Evolutionary conservation across 2,113 vertebrate genomes (phyloP), one percentile per base, ranked within the genome.

Genomic region (Rhinichthys klamathensis): DNA sequence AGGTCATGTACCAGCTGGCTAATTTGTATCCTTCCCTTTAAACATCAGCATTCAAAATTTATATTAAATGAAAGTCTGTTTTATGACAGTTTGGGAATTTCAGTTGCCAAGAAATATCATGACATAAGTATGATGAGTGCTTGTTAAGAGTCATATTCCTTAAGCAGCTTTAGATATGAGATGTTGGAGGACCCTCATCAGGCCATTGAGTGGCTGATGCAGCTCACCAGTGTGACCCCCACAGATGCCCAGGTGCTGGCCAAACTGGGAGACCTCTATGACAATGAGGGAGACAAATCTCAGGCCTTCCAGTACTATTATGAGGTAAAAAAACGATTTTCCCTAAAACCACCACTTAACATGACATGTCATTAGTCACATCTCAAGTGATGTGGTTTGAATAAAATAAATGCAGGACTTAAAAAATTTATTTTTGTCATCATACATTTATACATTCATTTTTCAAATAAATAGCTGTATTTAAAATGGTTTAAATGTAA

Each of bases 261-360:
- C 84, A 98, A 98, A 89, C 93, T 99, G 27, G 98, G 97, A 84
- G 96, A 96, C 84, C 89, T 99, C 13, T 95, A 97, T 35, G 96
- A 97, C 61, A 86, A 75, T 0, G 97, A 98, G 89, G 98, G 97
- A 2, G 98, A 99, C 91, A 99, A 99, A 85, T 96, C 98, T 2
- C 97, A 98, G 86, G 97, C 98, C 16, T 97, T 98, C 89, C 97
- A 99, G 72, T 97, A 97, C 92, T 99, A 97, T 91, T 97, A 89
- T 41, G 98, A 99, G 96, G 98, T 97, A 93, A 49, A 93, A 49
- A 67, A 9, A 18, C 18, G 0, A 41, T 4, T 27, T 70, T 32
- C 2, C 7, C 46, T 72, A 32, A 44, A 9, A 25, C 51, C 12
- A 30, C n/a, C 4, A 12, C 23, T 63, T 25, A 13, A 56, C 54